Conservation (phyloP, 1,140 invertebrate species). For the Amphibalanus amphitrite region DNA sequence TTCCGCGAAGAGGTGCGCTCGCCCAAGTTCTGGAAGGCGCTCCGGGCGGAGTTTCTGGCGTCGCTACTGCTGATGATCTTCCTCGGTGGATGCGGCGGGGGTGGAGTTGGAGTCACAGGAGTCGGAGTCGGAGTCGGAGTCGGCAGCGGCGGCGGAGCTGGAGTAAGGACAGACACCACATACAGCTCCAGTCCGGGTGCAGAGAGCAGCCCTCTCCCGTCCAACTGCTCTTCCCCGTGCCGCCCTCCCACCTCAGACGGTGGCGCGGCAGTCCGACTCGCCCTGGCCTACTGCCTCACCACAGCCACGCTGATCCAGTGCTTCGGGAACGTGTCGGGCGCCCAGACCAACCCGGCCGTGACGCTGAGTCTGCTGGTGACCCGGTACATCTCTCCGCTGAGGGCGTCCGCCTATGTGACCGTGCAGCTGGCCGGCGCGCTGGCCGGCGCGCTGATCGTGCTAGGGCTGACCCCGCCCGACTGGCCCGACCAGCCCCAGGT, state of each 20-base stretch:
- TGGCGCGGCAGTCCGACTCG: background rate
- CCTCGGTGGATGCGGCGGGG: background rate
- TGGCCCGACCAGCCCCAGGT: background rate
- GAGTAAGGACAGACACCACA: too few species aligned
- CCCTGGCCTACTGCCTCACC: slow-evolving; percentile 25
- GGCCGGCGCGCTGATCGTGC: background rate
- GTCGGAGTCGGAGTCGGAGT: background rate
- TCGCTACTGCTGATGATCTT: background rate
- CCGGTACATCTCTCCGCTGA: slow-evolving; percentile 57
- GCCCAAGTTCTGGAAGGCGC: slow-evolving; percentile 20
- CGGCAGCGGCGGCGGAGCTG: too few species aligned
- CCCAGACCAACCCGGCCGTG: slow-evolving; percentile 68
- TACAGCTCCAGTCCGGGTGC: too few species aligned
- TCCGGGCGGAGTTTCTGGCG: slow-evolving; percentile 21
- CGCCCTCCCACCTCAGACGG: too few species aligned
- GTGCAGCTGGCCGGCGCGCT: slow-evolving; percentile 48
- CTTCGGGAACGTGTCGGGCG: slow-evolving; percentile 48
- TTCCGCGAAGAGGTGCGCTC: slow-evolving; percentile 17
- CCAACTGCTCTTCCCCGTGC: too few species aligned
- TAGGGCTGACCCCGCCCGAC: background rate
- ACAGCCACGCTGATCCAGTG: slow-evolving; percentile 34
- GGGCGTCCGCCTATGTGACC: slow-evolving; percentile 52
- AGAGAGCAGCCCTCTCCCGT: too few species aligned
- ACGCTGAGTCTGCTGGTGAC: slow-evolving; percentile 58
- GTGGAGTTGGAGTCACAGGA: background rate